Evolutionary conservation across 2,113 vertebrate genomes (phyloP), one percentile per base, ranked within the genome.

Genomic region (Chunga burmeisteri): DNA sequence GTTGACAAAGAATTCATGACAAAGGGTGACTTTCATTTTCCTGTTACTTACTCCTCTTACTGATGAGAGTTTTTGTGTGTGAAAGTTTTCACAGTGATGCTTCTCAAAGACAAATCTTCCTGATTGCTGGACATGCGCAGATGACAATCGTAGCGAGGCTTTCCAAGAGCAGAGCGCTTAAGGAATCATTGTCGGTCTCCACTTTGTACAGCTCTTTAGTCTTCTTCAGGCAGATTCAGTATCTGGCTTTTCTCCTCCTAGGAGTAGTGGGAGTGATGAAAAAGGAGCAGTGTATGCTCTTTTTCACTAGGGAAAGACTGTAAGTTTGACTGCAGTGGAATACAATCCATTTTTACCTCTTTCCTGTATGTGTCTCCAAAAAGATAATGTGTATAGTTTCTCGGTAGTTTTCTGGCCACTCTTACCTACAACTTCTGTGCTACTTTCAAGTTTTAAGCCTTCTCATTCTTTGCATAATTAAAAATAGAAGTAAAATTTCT

Each of bases 121-220:
- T 3, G 9, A 1, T 23, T 10, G 25, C 20, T 73, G 36, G 32
- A 18, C 2, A 0, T 22, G 30, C 15, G 4, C 8, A 12, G 29
- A 0, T 38, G 36, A 6, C 12, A 49, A 6, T 40, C 0, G 2
- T 47, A 59, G 66, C 44, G 17, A 42, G 27, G 8, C 23, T 67
- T 88, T 21, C 56, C 17, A 19, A 32, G 47, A 86, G n/a, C 18
- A 7, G 21, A 55, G 19, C 8, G 32, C 10, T 40, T 25, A 11
- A 55, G 17, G 29, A 81, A 21, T 30, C 6, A 1, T 25, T 27
- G 25, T 49, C 0, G 1, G 6, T 32, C 38, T 71, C 30, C 16
- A 7, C 16, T 68, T 81, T 1, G 10, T 6, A 19, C 12, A 67
- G 5, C 13, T 71, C 16, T 71, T 50, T 2, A 67, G 8, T 30